phyloP scores from a whole-genome alignment of 2,888 invertebrate species.

The Sphecodes monilicornis region DNA sequence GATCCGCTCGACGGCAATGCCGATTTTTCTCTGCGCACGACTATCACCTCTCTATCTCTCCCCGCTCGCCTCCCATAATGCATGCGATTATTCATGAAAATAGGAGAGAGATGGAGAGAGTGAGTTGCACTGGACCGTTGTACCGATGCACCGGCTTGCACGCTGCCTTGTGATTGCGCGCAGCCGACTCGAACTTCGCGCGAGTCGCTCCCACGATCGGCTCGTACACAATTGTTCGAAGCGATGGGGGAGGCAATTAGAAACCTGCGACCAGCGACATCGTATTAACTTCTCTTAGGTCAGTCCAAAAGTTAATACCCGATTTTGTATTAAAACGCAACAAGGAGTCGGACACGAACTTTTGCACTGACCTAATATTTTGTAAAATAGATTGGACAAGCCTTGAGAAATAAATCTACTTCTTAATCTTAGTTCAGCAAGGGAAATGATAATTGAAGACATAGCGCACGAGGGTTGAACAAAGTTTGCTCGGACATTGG shows the following conservation, averaged over 20 bases:
- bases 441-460: neutral
- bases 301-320: too few species aligned
- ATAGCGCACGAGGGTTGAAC: neutral
- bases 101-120: constrained; percentile 18
- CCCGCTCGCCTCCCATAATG: constrained; percentile 36
- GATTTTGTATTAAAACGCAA: too few species aligned
- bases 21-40: constrained; percentile 21
- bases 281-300: too few species aligned
- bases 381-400: neutral
- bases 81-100: constrained; percentile 56
- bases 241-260: constrained; percentile 22
- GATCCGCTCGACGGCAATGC: neutral
- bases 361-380: too few species aligned
- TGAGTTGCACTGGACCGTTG: constrained; percentile 47
- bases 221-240: constrained; percentile 33
- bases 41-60: constrained; percentile 22
- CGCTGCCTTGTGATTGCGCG: constrained; percentile 35
- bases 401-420: neutral
- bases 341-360: too few species aligned
- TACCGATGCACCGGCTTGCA: constrained; percentile 65
- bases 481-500: neutral
- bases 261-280: constrained; percentile 18
- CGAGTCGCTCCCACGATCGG: constrained; percentile 31
- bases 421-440: neutral
- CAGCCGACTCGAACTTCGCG: constrained; percentile 8